These are phyloP conservation scores for Marronus borbonicus DNA, from an alignment of 2,888 invertebrate genomes.

Conservation along the genomic window DNA sequence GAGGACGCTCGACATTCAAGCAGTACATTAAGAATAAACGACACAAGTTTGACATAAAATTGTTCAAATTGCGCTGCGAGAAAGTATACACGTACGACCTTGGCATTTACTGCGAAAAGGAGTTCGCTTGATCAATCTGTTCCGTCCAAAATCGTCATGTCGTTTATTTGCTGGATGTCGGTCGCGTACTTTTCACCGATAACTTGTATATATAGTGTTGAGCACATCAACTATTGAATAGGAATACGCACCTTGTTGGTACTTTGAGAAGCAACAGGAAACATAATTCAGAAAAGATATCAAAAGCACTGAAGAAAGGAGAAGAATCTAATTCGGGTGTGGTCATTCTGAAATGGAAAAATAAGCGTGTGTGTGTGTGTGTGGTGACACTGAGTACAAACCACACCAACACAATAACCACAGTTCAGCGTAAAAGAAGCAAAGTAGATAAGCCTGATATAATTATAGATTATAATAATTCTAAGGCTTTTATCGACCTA, in stretches of 20 bases:
- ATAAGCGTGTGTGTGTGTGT: conserved; percentile 9
- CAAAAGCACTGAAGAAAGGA: neutral
- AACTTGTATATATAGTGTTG: neutral
- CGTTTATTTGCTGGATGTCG: neutral
- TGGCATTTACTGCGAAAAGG: neutral
- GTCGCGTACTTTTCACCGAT: neutral
- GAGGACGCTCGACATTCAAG: neutral
- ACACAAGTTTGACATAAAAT: conserved; percentile 13
- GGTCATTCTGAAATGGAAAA: neutral
- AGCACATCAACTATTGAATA: neutral
- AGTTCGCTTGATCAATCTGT: neutral
- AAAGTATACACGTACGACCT: conserved; percentile 6
- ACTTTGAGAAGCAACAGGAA: neutral
- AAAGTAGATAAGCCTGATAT: neutral
- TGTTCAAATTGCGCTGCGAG: neutral
- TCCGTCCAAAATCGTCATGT: neutral
- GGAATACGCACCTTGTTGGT: conserved; percentile 4
- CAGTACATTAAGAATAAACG: neutral
- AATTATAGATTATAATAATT: conserved; percentile 3
- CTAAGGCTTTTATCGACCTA: neutral
- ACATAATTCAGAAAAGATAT: neutral
- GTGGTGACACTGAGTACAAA: neutral
- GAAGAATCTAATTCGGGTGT: neutral
- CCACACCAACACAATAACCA: neutral
- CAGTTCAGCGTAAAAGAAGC: neutral